phyloP scores from a whole-genome alignment of 2,888 invertebrate species.

The Barypeithes pellucidus region DNA sequence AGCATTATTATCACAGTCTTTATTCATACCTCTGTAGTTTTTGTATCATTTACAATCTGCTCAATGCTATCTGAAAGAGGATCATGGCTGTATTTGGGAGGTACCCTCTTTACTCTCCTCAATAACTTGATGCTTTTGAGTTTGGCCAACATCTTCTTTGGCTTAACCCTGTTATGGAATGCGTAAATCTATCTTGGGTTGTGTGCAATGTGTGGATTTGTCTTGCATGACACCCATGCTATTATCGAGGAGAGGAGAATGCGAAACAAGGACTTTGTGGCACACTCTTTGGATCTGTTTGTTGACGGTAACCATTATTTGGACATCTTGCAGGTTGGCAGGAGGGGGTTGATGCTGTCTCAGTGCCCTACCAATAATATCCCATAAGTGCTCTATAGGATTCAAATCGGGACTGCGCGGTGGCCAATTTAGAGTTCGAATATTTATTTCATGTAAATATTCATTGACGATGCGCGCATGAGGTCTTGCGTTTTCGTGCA shows the following conservation, averaged over 20 bases:
- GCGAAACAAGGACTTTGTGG: constrained; percentile 94
- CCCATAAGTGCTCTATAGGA: no score
- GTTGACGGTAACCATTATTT: no score
- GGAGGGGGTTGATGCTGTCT: no score
- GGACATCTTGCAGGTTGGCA: no score
- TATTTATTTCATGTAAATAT: no score
- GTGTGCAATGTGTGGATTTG: constrained; percentile 93
- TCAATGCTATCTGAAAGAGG: constrained; percentile 91
- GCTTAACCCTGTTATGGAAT: constrained; percentile 83
- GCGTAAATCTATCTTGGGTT: constrained; percentile 91
- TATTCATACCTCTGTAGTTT: constrained; percentile 88
- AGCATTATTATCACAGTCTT: constrained; percentile 92
- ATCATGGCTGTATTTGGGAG: constrained; percentile 74
- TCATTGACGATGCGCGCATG: no score
- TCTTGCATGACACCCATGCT: constrained; percentile 97
- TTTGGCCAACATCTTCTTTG: constrained; percentile 89
- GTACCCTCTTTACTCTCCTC: constrained; percentile 85
- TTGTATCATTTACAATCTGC: constrained; percentile 92
- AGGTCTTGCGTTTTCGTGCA: no score
- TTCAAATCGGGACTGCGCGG: no score
- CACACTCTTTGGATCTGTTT: constrained; percentile 94
- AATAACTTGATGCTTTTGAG: constrained; percentile 85
- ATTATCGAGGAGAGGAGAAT: constrained; percentile 93
- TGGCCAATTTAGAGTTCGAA: no score
- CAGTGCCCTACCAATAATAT: no score